A percentile compares a stretch with the other conserved stretches of the same genome.
These are phyloP conservation scores for Patella ulyssiponensis DNA, from an alignment of 2,888 invertebrate species.

Conservation along the genomic window DNA sequence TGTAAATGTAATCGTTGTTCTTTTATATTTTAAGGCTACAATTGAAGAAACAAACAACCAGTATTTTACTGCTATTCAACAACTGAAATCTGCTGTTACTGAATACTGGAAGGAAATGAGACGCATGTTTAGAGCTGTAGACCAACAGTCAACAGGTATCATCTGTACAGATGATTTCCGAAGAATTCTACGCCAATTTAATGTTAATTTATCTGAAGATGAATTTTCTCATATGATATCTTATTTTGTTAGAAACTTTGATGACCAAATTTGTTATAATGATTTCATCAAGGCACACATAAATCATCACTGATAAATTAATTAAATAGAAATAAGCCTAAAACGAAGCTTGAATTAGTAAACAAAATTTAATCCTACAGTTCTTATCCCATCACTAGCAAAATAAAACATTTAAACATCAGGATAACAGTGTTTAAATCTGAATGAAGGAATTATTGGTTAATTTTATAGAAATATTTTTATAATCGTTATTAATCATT, in stretches of 20 bases:
- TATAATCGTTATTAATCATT: no score
- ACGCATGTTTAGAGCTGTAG: slow-evolving; percentile 56
- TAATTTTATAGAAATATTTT: no score
- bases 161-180: slow-evolving; percentile 60
- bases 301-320: not conserved
- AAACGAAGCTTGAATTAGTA: no score
- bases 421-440: no score
- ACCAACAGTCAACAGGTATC: slow-evolving; percentile 50
- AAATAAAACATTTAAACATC: no score
- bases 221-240: slow-evolving; percentile 67
- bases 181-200: slow-evolving; percentile 60
- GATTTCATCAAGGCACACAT: slow-evolving; percentile 65
- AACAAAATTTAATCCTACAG: no score
- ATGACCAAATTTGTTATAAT: slow-evolving; percentile 66
- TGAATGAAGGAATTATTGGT: no score
- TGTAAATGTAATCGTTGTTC: not conserved
- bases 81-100: slow-evolving; percentile 57
- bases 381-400: no score
- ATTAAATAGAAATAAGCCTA: no score
- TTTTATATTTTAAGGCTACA: not conserved
- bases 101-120: slow-evolving; percentile 70
- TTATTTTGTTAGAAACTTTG: slow-evolving; percentile 61
- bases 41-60: not conserved
- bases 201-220: slow-evolving; percentile 65
- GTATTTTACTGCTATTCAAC: slow-evolving; percentile 49